phyloP scores from a whole-genome alignment of 2,888 invertebrate species.

The Cheilosia urbana region DNA sequence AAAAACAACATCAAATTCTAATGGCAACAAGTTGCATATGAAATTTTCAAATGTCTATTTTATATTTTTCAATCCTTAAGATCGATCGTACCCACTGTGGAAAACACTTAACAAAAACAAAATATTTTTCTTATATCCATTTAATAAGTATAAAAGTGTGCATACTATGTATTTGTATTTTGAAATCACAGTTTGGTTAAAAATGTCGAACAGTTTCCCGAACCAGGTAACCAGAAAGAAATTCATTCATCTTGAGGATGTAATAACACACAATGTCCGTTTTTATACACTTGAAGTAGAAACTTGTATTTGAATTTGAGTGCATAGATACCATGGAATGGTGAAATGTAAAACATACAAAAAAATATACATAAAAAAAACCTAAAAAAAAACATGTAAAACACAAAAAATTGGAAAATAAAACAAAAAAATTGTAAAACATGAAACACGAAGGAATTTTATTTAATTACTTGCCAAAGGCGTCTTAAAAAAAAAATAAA shows the following conservation, averaged over 20 bases:
- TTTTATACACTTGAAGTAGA: conserved; percentile 73
- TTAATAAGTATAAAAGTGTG: conserved; percentile 55
- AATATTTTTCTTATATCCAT: conserved; percentile 52
- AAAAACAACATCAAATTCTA: neutral
- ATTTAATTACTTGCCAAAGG: neutral
- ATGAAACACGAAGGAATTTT: conserved; percentile 18
- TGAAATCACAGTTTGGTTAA: conserved; percentile 59
- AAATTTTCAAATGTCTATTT: conserved; percentile 6
- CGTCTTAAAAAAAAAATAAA: too few species aligned
- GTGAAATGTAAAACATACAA: conserved; percentile 55
- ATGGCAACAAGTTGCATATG: conserved; percentile 5
- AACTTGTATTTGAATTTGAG: conserved; percentile 72
- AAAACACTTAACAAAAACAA: conserved; percentile 35
- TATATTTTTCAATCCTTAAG: conserved; percentile 12
- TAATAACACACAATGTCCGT: conserved; percentile 60
- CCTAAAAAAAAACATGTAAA: conserved; percentile 70
- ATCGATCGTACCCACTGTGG: conserved; percentile 21
- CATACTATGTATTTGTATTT: conserved; percentile 66
- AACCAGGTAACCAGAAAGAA: conserved; percentile 50
- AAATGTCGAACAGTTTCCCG: conserved; percentile 47
- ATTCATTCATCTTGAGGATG: conserved; percentile 46
- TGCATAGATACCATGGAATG: conserved; percentile 71
- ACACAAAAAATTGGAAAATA: conserved; percentile 73
- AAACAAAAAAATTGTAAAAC: conserved; percentile 75
- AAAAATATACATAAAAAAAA: conserved; percentile 36